Conservation (phyloP, 2,888 invertebrate species). For the Taphrorychus bicolor region DNA sequence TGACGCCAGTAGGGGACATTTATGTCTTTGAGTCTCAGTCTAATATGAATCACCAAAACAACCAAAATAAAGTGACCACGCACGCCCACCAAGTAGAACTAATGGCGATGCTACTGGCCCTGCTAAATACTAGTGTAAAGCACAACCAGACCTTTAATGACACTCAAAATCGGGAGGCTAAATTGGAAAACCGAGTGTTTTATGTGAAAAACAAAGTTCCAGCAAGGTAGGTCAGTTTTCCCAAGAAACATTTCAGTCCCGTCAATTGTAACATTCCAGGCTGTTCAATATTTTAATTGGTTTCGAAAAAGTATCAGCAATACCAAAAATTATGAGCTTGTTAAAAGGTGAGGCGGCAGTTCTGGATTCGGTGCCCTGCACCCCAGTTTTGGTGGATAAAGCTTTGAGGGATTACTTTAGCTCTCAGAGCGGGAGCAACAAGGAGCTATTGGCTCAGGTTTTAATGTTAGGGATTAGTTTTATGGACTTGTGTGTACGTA, state of each 20-base stretch:
- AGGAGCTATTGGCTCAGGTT: constrained; percentile 71
- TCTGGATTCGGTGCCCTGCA: constrained; percentile 41
- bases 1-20: constrained; percentile 68
- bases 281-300: constrained; percentile 72
- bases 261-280: constrained; percentile 58
- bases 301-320: constrained; percentile 71
- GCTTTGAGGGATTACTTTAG: constrained; percentile 58
- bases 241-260: neutral
- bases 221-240: constrained; percentile 60
- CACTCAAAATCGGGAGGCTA: neutral
- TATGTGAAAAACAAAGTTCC: constrained; percentile 66
- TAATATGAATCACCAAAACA: constrained; percentile 55
- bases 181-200: constrained; percentile 58
- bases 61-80: constrained; percentile 49
- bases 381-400: constrained; percentile 54
- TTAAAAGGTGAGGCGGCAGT: constrained; percentile 40
- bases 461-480: constrained; percentile 69
- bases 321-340: constrained; percentile 65
- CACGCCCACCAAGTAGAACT: constrained; percentile 54
- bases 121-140: constrained; percentile 54
- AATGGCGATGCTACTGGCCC: constrained; percentile 54
- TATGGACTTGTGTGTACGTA: constrained; percentile 70
- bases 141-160: constrained; percentile 49
- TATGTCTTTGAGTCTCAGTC: constrained; percentile 71
- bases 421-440: constrained; percentile 61